Evolutionary conservation across 2,113 vertebrate species (phyloP), one percentile per base, ranked within the genome.

Genomic region (Galbula dea): DNA sequence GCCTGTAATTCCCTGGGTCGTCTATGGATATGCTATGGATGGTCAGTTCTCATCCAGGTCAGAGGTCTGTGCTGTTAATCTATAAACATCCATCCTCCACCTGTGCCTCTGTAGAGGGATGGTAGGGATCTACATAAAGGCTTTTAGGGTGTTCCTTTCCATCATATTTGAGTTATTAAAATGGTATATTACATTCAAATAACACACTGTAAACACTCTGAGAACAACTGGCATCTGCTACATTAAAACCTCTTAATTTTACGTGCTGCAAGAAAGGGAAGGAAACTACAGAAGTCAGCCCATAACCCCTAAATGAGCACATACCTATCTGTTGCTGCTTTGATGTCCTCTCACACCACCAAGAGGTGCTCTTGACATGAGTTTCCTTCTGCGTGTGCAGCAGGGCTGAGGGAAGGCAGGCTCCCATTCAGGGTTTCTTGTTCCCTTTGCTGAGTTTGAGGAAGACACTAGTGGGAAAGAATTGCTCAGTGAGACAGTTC

Each of bases 351-450:
- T 89, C 48, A 26, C 41, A 85, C 95, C 95, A 93, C 93, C 39
- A 83, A 83, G 96, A 93, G 94, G 95, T 88, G 91, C 91, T 95
- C 89, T 93, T 86, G 75, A 36, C 72, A 55, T 17, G 19, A 61
- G n/a, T 89, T 92, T 85, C 67, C 19, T 52, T 63, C 63, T 73
- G 26, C 36, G 10, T 34, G 5, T 32, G 78, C 61, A 75, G 46
- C 2, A 0, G 30, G 30, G n/a, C 51, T 24, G 30, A 80, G 27
- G 54, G 26, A 68, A 83, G 49, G 43, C 29, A 46, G 61, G 36
- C 39, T 81, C 43, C 10, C 15, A 26, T 76, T 48, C 20, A 45
- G 27, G 20, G 22, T 65, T 77, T 95, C 45, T 66, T 72, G 36
- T 72, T 95, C 71, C 72, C 48, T 63, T 78, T 52, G 14, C 68